phyloP scores from a whole-genome alignment of 2,797 vertebrate genomes.

The Antennarius maculatus region DNA sequence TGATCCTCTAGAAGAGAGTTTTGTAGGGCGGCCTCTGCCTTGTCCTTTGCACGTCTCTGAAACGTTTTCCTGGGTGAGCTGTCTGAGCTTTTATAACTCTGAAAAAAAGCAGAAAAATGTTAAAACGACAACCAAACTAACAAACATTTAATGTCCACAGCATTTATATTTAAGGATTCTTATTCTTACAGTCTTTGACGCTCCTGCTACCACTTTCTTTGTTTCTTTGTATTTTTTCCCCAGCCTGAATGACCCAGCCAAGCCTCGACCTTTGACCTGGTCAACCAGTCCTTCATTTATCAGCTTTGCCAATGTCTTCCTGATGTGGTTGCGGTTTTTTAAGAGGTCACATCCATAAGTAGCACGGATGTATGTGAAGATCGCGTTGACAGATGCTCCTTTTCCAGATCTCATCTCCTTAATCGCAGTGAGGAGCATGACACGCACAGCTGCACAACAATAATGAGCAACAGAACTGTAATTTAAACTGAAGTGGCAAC shows the following conservation, averaged over 20 bases:
- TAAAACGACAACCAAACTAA: background rate
- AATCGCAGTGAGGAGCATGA: slow-evolving; percentile 93
- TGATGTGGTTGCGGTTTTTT: slow-evolving; percentile 90
- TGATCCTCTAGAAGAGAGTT: slow-evolving; percentile 72
- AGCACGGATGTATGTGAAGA: slow-evolving; percentile 91
- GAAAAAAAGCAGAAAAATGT: background rate
- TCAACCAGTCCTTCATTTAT: slow-evolving; percentile 89
- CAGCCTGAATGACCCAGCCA: slow-evolving; percentile 93
- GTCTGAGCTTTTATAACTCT: slow-evolving; percentile 63
- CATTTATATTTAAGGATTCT: background rate
- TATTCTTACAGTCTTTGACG: slow-evolving; percentile 85
- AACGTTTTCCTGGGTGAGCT: slow-evolving; percentile 71
- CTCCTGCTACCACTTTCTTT: slow-evolving; percentile 72
- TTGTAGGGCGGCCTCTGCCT: slow-evolving; percentile 71
- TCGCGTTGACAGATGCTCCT: slow-evolving; percentile 90
- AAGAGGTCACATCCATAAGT: slow-evolving; percentile 89
- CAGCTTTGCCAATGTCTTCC: slow-evolving; percentile 89
- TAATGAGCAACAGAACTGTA: background rate
- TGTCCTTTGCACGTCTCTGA: slow-evolving; percentile 80
- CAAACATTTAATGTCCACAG: background rate
- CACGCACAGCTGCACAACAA: slow-evolving; percentile 84
- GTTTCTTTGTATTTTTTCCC: slow-evolving; percentile 95
- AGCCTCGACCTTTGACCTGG: slow-evolving; percentile 93
- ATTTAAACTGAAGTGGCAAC: background rate
- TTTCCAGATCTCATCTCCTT: slow-evolving; percentile 93